Percentiles rank a stretch among this genome's conserved stretches.
Conservation (phyloP, 2,113 vertebrate species). For the Cavia porcellus region DNA sequence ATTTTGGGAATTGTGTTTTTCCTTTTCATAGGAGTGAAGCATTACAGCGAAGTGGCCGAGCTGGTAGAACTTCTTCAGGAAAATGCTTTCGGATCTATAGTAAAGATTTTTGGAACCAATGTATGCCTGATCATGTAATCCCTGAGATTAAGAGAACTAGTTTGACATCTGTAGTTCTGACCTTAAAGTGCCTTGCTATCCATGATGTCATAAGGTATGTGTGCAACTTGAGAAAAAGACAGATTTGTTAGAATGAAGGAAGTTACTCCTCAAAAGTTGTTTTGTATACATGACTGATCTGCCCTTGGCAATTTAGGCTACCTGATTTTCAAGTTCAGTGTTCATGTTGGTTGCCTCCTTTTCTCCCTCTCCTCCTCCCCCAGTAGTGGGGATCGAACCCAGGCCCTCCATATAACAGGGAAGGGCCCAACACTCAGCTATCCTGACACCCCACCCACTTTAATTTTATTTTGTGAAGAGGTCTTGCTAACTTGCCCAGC, state of each 20-base stretch:
- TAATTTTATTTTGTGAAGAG: neutral
- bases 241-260: neutral
- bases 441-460: neutral
- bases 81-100: conserved; percentile 95
- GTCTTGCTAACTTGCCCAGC: neutral
- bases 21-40: conserved; percentile 93
- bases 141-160: conserved; percentile 97
- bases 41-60: conserved; percentile 94
- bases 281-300: conserved; percentile 26
- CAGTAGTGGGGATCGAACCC: neutral
- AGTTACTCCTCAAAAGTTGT: conserved; percentile 34
- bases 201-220: conserved; percentile 97
- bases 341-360: neutral
- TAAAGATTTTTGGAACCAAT: conserved; percentile 96
- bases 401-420: neutral
- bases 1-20: neutral
- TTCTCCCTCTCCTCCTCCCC: neutral
- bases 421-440: neutral
- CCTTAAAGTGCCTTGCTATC: conserved; percentile 96
- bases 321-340: neutral
- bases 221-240: neutral
- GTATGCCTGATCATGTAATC: conserved; percentile 96
- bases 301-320: neutral
- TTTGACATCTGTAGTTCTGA: conserved; percentile 95
- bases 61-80: conserved; percentile 94